Conservation (phyloP, 2,888 invertebrate genomes). For the Punctoribates punctum region DNA sequence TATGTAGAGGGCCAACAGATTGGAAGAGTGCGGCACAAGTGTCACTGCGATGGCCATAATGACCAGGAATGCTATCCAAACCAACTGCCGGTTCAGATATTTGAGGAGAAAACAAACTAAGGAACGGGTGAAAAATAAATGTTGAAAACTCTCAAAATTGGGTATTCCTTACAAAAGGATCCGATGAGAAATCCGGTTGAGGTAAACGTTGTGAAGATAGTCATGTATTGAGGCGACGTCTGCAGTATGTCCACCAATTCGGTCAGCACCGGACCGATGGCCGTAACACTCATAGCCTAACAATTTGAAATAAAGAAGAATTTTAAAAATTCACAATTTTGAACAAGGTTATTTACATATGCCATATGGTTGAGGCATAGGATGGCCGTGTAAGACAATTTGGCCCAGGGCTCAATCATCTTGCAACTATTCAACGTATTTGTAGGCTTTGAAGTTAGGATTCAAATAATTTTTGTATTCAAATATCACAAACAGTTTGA, state of each 20-base stretch:
- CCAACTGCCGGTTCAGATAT: neutral
- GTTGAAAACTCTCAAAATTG: too few species aligned
- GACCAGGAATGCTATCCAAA: neutral
- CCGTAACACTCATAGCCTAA: neutral
- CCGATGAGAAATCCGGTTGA: neutral
- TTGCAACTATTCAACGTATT: neutral
- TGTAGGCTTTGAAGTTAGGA: too few species aligned
- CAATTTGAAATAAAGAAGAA: neutral
- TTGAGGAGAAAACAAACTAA: constrained; percentile 4
- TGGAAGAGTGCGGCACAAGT: neutral
- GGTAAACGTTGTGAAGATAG: neutral
- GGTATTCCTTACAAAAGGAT: too few species aligned
- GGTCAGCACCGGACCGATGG: constrained; percentile 10
- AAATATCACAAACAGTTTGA: too few species aligned
- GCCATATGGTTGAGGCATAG: neutral
- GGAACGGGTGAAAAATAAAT: too few species aligned
- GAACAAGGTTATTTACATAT: neutral
- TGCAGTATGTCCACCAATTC: constrained; percentile 14
- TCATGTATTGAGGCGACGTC: constrained; percentile 2
- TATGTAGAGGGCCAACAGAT: neutral
- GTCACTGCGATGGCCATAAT: neutral
- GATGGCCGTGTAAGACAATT: neutral
- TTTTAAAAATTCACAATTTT: neutral
- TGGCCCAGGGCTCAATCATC: neutral
- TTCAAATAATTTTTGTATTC: too few species aligned